These are phyloP conservation scores for Calidris pugnax DNA, from an alignment of 2,113 vertebrate genomes.

Conservation along the genomic window DNA sequence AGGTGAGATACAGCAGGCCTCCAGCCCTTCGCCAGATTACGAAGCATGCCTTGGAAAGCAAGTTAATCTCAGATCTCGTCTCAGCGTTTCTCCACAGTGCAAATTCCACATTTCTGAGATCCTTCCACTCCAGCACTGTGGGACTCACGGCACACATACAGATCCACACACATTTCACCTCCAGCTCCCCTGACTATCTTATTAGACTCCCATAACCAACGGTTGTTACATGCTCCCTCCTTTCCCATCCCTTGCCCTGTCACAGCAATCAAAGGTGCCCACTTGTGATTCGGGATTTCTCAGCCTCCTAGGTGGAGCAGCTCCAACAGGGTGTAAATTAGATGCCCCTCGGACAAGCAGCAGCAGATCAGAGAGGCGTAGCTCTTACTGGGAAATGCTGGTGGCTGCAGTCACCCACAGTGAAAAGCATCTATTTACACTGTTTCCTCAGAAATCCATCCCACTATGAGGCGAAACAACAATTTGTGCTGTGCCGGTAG, in stretches of 20 bases:
- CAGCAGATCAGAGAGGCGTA: not conserved
- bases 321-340: not conserved
- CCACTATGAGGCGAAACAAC: not conserved
- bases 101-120: not conserved
- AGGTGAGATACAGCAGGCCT: not conserved
- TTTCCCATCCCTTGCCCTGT: not conserved
- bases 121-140: not conserved
- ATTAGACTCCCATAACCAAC: not conserved
- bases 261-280: not conserved
- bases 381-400: not conserved
- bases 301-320: not conserved
- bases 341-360: not conserved
- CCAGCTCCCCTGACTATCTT: not conserved
- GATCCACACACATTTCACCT: not conserved
- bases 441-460: not conserved
- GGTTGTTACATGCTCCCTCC: not conserved
- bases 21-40: not conserved
- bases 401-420: not conserved
- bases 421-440: not conserved
- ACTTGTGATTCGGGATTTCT: not conserved
- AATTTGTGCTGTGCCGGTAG: not conserved
- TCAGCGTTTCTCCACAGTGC: not conserved
- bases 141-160: accelerated
- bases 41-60: not conserved
- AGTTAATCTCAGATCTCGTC: not conserved